Evolutionary conservation across 2,797 vertebrate genomes (phyloP).

Genomic region (Enoplosus armatus): DNA sequence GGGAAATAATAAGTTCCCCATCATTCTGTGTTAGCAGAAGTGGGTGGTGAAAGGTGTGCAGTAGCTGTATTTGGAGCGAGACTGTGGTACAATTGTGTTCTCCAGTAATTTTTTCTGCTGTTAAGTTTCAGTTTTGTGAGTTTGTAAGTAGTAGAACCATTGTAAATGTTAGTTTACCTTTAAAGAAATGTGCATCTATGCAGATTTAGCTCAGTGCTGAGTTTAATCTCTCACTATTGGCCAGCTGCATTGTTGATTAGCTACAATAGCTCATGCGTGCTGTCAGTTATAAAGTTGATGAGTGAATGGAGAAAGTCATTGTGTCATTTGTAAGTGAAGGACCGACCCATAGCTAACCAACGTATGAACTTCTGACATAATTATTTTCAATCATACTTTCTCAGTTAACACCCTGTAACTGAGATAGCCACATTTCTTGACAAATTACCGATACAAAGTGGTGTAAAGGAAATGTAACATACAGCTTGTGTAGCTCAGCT

Average conservation of each 20-base stretch:
- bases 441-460: neutral
- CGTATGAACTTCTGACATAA: too few relatives aligned
- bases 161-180: neutral
- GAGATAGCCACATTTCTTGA: neutral
- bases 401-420: neutral
- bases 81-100: too few relatives aligned
- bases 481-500: neutral
- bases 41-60: too few relatives aligned
- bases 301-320: neutral
- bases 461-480: neutral
- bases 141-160: neutral
- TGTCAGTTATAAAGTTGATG: neutral
- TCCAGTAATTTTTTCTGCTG: too few relatives aligned
- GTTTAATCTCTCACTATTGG: neutral
- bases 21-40: too few relatives aligned
- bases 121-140: neutral
- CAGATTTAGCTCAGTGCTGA: neutral
- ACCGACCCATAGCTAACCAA: too few relatives aligned
- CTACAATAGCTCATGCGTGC: neutral
- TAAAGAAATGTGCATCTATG: neutral
- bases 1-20: neutral
- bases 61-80: too few relatives aligned
- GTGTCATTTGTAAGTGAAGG: neutral
- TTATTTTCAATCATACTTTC: too few relatives aligned
- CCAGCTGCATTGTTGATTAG: too few relatives aligned